A percentile compares a stretch with the other conserved stretches of the same genome.
Conservation (phyloP, 1,140 invertebrate species). For the Caenorhabditis tropicalis region DNA sequence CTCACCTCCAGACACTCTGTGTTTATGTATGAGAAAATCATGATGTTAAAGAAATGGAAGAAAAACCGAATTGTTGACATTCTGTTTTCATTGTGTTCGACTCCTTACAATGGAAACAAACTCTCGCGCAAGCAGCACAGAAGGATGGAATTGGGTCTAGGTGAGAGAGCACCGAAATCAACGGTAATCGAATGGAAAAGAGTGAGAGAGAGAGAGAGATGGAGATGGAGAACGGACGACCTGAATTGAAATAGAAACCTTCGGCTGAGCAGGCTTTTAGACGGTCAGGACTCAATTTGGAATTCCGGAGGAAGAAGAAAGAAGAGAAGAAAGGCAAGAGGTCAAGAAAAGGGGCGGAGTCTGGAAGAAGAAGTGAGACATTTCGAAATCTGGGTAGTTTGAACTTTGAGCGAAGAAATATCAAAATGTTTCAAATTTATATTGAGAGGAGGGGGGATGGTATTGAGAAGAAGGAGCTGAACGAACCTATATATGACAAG, state of each 20-base stretch:
- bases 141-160: not conserved
- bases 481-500: too few species aligned
- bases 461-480: too few species aligned
- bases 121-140: not conserved
- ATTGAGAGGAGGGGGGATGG: too few species aligned
- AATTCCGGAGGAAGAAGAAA: not conserved
- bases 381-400: not conserved
- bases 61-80: not conserved
- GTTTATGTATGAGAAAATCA: constrained; percentile 15
- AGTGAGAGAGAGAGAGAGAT: too few species aligned
- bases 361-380: too few species aligned
- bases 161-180: not conserved
- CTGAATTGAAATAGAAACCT: constrained; percentile 38
- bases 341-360: not conserved
- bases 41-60: constrained; percentile 37
- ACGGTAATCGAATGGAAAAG: not conserved
- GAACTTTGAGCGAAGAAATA: not conserved
- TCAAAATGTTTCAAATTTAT: constrained; percentile 39
- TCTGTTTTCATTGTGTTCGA: constrained; percentile 36
- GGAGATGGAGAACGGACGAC: too few species aligned
- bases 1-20: not conserved
- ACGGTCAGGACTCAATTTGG: constrained; percentile 7
- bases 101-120: constrained; percentile 37
- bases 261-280: constrained; percentile 34
- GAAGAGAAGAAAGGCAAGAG: not conserved